Percentiles rank a stretch among this genome's conserved stretches.
phyloP scores from a whole-genome alignment of 23 tunicate species.

The Ascidia mentula region DNA sequence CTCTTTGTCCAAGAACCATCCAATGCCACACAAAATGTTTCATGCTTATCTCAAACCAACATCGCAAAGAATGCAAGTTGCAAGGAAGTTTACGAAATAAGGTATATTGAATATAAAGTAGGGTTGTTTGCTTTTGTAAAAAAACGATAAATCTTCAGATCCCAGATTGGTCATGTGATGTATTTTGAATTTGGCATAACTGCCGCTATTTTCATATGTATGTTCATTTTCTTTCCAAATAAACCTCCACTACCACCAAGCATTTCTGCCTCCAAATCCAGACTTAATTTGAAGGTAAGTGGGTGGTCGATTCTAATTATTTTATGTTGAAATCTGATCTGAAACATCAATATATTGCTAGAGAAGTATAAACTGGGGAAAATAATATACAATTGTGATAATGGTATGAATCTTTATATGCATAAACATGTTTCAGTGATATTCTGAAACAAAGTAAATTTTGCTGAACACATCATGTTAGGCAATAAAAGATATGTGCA shows the following conservation, averaged over 20 bases:
- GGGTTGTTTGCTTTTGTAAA: not conserved
- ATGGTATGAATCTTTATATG: too few relatives aligned
- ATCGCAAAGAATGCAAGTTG: not conserved
- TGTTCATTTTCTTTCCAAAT: slow-evolving; percentile 71
- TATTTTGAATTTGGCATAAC: slow-evolving; percentile 79
- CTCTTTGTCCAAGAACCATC: slow-evolving; percentile 55
- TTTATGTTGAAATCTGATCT: too few relatives aligned
- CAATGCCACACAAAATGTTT: not conserved
- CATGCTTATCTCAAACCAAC: not conserved
- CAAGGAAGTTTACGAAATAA: not conserved
- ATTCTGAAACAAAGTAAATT: too few relatives aligned
- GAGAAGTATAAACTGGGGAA: too few relatives aligned
- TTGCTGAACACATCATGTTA: too few relatives aligned
- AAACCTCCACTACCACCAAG: slow-evolving; percentile 87
- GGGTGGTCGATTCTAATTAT: not conserved
- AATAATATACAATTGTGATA: too few relatives aligned
- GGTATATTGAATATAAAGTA: not conserved
- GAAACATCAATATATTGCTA: too few relatives aligned
- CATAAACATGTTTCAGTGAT: too few relatives aligned
- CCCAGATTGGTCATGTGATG: slow-evolving; percentile 41
- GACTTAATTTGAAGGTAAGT: slow-evolving; percentile 60
- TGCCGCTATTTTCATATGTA: slow-evolving; percentile 23
- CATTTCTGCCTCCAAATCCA: slow-evolving; percentile 47
- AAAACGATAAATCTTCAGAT: not conserved
- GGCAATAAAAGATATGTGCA: too few relatives aligned